phyloP scores from a whole-genome alignment of 2,888 invertebrate species.

The Philonicus albiceps region DNA sequence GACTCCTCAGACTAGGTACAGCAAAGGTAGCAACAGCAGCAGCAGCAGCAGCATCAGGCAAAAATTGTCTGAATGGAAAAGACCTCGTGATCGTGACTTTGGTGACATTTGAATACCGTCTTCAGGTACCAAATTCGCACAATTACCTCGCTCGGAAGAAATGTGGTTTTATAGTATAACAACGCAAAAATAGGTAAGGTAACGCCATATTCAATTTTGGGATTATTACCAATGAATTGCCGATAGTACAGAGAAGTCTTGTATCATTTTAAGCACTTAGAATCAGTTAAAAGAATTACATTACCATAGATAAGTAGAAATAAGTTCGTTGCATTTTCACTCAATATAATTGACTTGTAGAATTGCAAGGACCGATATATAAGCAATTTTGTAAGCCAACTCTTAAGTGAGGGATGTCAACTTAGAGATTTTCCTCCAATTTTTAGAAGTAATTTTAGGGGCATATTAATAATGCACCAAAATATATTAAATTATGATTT shows the following conservation, averaged over 20 bases:
- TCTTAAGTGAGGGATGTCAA: too few species aligned
- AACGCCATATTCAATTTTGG: background rate
- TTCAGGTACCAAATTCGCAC: background rate
- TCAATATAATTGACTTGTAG: too few species aligned
- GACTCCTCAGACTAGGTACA: background rate
- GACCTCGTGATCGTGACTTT: conserved; percentile 28
- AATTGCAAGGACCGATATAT: too few species aligned
- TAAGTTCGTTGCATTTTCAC: too few species aligned
- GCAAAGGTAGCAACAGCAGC: background rate
- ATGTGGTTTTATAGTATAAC: background rate
- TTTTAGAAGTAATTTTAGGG: too few species aligned
- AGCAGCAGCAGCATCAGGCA: background rate
- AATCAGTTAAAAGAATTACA: background rate
- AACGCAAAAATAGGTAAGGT: background rate
- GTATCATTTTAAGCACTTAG: background rate
- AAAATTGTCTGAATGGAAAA: conserved; percentile 10
- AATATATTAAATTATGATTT: too few species aligned
- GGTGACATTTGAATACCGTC: conserved; percentile 27
- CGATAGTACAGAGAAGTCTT: background rate
- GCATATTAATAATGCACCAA: too few species aligned
- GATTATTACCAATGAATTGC: background rate
- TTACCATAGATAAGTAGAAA: too few species aligned
- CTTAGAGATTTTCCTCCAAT: too few species aligned
- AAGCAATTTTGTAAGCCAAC: too few species aligned
- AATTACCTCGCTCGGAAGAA: background rate